Base-by-base conservation (phyloP, 2,113 vertebrate species). In the Struthio camelus region DNA sequence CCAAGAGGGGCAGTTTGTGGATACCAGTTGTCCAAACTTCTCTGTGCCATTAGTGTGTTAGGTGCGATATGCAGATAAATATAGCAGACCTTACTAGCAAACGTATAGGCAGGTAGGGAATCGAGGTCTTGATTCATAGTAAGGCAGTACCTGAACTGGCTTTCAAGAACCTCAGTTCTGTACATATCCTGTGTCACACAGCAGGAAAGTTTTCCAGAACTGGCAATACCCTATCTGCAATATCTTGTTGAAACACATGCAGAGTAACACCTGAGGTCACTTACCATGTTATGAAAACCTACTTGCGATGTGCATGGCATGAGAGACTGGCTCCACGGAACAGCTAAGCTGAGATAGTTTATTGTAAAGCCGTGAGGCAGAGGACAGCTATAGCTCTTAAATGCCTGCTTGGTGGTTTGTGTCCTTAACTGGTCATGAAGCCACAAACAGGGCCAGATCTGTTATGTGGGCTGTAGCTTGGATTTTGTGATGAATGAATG, bases 201-300 rank as follows among this genome's bases (percentile, higher is more conserved):
- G 56, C 3, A 93, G 14, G 23, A 50, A 64, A 67, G 24, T 61
- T 76, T 73, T 38, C 94, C 6, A 40, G 23, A 32, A 28, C 9
- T 80, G 18, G 10, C 59, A 77, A 56, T 25, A 67, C 4, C 17
- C 11, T 0, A 0, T 64, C 14, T 15, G 16, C 30, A 54, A 11
- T 27, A n/a, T 67, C 87, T 50, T 75, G 18, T 22, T 67, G 20
- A 79, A 64, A 79, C 87, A 50, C 51, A 34, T 30, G 27, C 20
- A 28, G 25, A 30, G 28, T 62, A 51, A 53, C 46, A 10, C 51
- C 12, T n/a, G 42, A 53, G 34, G 67, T 15, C 24, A 51, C 78
- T 46, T 66, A 23, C 23, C 2, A 7, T 0, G 0, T n/a, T 24
- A 20, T 11, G 42, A 71, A 80, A 93, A 61, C 1, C 10, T 56